These are phyloP conservation scores for Teleopsis dalmanni DNA, from an alignment of 1,140 invertebrate species.

Conservation along the genomic window DNA sequence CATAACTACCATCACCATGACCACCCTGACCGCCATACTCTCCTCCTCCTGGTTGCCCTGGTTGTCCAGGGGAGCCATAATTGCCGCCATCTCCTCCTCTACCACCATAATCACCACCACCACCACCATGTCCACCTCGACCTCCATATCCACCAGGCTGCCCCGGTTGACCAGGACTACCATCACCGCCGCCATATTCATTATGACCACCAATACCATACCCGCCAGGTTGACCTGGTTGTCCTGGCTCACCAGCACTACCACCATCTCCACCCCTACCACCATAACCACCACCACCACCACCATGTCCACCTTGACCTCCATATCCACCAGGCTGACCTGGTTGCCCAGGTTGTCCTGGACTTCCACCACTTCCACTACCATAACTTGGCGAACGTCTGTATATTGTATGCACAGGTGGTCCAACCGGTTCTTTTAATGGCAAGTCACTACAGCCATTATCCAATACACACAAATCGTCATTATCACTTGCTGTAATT, in stretches of 20 bases:
- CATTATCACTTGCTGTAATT: no score
- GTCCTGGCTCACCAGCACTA: background rate
- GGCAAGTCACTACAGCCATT: no score
- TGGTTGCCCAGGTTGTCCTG: background rate
- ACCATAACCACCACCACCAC: background rate
- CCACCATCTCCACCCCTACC: background rate
- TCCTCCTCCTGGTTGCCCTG: background rate
- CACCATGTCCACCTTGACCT: no score
- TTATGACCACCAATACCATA: no score
- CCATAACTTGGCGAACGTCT: no score
- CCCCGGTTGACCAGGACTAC: background rate
- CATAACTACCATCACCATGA: no score
- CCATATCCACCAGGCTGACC: background rate
- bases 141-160: background rate
- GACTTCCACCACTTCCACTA: constrained; percentile 19
- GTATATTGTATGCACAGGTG: no score
- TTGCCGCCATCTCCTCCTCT: background rate
- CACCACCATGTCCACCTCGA: background rate
- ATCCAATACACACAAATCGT: no score
- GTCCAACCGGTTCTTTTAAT: no score
- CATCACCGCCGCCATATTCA: no score
- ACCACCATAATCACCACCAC: background rate
- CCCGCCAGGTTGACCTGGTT: background rate
- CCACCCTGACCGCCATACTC: no score
- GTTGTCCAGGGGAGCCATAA: background rate